Percentiles rank a stretch among this genome's conserved stretches.
phyloP scores from a whole-genome alignment of 2,113 vertebrate genomes.

The Cathartes aura region DNA sequence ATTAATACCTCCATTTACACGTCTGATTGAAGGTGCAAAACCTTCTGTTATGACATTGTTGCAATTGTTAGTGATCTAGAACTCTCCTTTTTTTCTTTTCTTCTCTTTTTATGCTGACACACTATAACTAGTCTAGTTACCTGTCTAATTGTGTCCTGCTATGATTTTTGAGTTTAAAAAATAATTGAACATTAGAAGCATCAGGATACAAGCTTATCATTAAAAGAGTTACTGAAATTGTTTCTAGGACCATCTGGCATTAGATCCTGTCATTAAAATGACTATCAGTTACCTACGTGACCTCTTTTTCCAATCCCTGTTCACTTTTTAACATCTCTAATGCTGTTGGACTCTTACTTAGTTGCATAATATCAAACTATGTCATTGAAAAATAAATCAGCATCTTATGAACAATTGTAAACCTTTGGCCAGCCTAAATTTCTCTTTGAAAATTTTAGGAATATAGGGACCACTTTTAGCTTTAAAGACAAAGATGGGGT shows the following conservation, averaged over 20 bases:
- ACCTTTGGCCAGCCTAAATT: background rate
- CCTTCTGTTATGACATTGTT: background rate
- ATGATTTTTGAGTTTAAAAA: background rate
- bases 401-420: background rate
- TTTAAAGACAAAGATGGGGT: background rate
- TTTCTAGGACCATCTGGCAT: background rate
- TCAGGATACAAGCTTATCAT: background rate
- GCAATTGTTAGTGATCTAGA: background rate
- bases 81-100: background rate
- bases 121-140: background rate
- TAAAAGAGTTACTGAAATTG: background rate
- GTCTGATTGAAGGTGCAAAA: background rate
- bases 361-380: background rate
- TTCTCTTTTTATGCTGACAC: background rate
- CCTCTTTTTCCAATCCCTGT: background rate
- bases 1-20: background rate
- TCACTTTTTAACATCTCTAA: background rate
- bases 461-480: background rate
- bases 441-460: background rate
- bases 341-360: background rate
- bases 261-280: background rate
- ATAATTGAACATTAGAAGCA: background rate
- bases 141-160: background rate
- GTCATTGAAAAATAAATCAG: background rate
- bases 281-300: background rate